Base-by-base conservation (phyloP, 2,113 vertebrate genomes). In the Carassius auratus region DNA sequence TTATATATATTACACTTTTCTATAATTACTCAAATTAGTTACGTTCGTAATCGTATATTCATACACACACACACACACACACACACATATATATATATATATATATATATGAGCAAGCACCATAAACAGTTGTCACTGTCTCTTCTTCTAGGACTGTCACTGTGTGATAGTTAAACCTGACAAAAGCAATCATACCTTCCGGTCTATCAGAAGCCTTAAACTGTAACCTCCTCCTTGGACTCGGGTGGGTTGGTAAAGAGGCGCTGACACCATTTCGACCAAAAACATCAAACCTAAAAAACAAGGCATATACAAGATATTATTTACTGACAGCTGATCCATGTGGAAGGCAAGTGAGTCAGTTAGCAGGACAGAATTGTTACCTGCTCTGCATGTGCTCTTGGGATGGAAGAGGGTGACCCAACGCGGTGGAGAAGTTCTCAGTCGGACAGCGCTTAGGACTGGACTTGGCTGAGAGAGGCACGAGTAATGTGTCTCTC, bases 361-460 rank as follows among this genome's bases (percentile, higher is more conserved):
- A 75, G 1, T 26, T 1, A 57, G 75, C 9, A 15, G 82, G 66
- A 38, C n/a, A 62, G 86, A 68, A 75, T 71, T 7, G 6, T 2
- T 91, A 98, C 98, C 96, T 95, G 50, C 92, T 94, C 73, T 93
- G 87, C 69, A 91, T 75, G 91, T 94, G 95, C 85, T 97, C 95
- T 17, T 94, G 95, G 91, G 91, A 93, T 45, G 94, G 95, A 88
- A 97, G 91, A 55, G 94, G 91, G 86, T 96, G 95, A 89, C 96
- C 97, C 57, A 99, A 97, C 8, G 96, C 98, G 7, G 15, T 97
- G 86, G 98, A 99, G 86, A 96, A 93, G 88, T 99, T 99, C 89
- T 99, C 98, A n/a, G 94, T 95, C 0, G 98, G 98, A 88, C 96
- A 97, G 78, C 98, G 95, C 92, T 99, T 99, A 0, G 98, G 98